A percentile compares a stretch with the other conserved stretches of the same genome.
Evolutionary conservation across 2,797 vertebrate species (phyloP).

Genomic region (Dipus sagitta): DNA sequence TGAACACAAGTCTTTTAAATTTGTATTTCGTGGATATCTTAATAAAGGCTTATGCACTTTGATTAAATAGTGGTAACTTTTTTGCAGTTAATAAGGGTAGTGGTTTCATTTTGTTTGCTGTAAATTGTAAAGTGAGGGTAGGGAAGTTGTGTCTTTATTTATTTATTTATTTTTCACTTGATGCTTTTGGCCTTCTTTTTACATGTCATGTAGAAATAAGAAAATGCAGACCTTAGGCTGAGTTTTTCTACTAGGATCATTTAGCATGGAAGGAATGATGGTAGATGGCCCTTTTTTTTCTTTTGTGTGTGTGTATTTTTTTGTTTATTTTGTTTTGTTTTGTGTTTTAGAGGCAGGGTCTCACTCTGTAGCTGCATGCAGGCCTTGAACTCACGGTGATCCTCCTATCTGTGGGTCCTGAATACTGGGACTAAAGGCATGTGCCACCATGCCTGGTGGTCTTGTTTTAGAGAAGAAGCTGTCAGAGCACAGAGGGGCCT

Average conservation of each 20-base stretch:
- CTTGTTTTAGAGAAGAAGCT: constrained; percentile 3
- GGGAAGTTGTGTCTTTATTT: background rate
- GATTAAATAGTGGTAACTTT: background rate
- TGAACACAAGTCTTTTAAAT: constrained; percentile 23
- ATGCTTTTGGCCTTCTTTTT: constrained; percentile 38
- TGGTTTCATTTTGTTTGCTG: constrained; percentile 44
- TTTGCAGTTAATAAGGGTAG: constrained; percentile 43
- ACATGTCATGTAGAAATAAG: constrained; percentile 12
- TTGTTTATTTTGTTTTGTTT: too few species aligned
- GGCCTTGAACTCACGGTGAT: too few species aligned
- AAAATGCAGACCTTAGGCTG: constrained; percentile 13
- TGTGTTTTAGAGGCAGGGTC: too few species aligned
- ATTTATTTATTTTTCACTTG: background rate
- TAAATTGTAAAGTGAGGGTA: constrained; percentile 12
- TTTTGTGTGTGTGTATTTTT: too few species aligned
- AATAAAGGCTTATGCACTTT: background rate
- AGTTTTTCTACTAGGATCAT: constrained; percentile 22
- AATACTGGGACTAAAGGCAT: too few species aligned
- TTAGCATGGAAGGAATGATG: background rate
- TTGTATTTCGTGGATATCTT: background rate
- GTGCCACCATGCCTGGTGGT: background rate
- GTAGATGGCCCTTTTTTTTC: background rate
- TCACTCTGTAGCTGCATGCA: too few species aligned
- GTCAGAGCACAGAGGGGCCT: background rate
- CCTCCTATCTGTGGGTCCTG: too few species aligned